These are phyloP conservation scores for Lepus europaeus DNA, from an alignment of 2,113 vertebrate species.

Conservation along the genomic window DNA sequence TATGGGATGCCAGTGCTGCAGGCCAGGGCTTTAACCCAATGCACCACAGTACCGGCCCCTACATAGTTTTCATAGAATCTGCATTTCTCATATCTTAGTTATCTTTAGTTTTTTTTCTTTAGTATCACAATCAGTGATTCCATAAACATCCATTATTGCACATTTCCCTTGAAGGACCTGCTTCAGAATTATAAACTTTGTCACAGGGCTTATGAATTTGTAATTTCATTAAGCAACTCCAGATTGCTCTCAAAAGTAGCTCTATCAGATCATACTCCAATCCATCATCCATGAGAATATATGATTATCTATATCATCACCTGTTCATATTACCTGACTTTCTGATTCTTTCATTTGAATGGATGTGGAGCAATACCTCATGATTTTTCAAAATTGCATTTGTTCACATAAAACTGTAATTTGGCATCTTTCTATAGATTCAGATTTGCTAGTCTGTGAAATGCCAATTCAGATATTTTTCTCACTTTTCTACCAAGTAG, in stretches of 20 bases:
- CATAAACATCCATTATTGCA: constrained; percentile 49
- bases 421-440: not conserved
- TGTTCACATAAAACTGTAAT: not conserved
- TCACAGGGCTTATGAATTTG: constrained; percentile 16
- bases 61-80: not conserved
- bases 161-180: not conserved
- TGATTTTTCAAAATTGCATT: constrained; percentile 53
- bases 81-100: constrained; percentile 24
- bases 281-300: not conserved
- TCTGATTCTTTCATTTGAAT: constrained; percentile 36
- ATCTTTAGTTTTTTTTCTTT: constrained; percentile 8
- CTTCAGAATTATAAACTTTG: constrained; percentile 45
- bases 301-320: not conserved
- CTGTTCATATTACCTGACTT: constrained; percentile 44
- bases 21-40: too few relatives aligned
- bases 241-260: constrained; percentile 20
- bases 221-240: constrained; percentile 42
- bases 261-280: not conserved
- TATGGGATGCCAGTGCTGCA: too few relatives aligned
- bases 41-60: not conserved
- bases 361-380: not conserved
- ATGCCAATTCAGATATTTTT: constrained; percentile 15
- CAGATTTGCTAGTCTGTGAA: constrained; percentile 1
- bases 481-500: not conserved
- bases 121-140: constrained; percentile 35